phyloP scores from a whole-genome alignment of 1,140 invertebrate genomes.

The Heliconius eleuchia region DNA sequence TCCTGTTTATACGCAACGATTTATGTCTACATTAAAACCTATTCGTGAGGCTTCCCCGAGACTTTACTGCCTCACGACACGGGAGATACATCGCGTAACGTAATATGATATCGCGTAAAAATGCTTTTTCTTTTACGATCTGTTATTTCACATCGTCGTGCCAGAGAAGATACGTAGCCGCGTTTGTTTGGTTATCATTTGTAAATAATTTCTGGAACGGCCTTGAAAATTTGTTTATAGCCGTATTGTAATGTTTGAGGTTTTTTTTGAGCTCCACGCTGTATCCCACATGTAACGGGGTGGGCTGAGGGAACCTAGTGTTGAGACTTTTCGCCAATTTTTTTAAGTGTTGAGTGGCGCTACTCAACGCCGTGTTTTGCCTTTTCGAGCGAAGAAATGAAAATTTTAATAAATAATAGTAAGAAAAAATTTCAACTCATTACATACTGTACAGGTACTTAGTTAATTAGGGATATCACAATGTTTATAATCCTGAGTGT shows the following conservation, averaged over 20 bases:
- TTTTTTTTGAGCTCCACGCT: neutral
- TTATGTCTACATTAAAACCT: neutral
- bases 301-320: neutral
- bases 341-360: neutral
- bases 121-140: constrained; percentile 13
- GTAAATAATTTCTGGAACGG: neutral
- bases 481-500: neutral
- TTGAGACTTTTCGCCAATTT: neutral
- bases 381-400: neutral
- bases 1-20: neutral
- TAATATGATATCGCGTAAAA: constrained; percentile 1
- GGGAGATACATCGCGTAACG: neutral
- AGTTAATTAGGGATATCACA: neutral
- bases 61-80: constrained; percentile 1
- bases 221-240: neutral
- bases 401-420: neutral
- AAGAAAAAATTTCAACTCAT: too few species aligned
- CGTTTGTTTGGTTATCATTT: neutral
- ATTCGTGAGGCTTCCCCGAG: constrained; percentile 6
- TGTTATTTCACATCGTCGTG: constrained; percentile 6
- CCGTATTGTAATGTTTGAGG: neutral
- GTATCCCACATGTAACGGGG: neutral
- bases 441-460: neutral
- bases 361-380: neutral
- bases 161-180: neutral